These are phyloP conservation scores for Leptopilina clavipes DNA, from an alignment of 1,140 invertebrate genomes.

Conservation along the genomic window DNA sequence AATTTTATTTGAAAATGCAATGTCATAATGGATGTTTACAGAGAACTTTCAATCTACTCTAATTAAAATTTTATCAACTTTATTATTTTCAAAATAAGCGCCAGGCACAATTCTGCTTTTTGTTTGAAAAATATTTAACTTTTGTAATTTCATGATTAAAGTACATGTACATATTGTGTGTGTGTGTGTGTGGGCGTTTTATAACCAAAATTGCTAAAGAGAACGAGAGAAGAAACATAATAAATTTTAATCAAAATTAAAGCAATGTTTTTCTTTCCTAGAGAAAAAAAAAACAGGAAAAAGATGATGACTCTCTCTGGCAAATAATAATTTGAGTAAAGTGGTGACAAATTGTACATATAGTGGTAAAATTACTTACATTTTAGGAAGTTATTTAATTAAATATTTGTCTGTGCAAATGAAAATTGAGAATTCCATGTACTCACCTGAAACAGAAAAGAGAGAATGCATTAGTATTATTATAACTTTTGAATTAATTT, in stretches of 20 bases:
- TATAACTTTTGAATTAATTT: not conserved
- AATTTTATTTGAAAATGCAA: conserved; percentile 1
- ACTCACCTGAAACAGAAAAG: conserved; percentile 13
- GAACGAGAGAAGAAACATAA: not conserved
- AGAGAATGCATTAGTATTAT: not conserved
- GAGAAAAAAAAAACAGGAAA: too few relatives aligned
- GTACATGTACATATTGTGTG: not conserved
- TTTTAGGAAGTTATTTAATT: not conserved
- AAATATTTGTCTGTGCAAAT: not conserved
- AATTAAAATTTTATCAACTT: conserved; percentile 11
- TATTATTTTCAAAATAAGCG: not conserved
- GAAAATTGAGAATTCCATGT: not conserved
- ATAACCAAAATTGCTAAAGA: not conserved
- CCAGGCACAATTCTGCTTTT: not conserved
- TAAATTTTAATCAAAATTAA: too few relatives aligned
- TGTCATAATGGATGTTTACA: not conserved
- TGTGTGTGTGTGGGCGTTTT: too few relatives aligned
- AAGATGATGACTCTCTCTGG: too few relatives aligned
- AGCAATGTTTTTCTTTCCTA: too few relatives aligned
- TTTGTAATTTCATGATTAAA: not conserved
- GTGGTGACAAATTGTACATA: not conserved
- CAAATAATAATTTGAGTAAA: too few relatives aligned
- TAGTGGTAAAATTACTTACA: not conserved
- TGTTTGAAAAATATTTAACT: not conserved
- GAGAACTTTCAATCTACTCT: not conserved